A percentile compares a stretch with the other conserved stretches of the same genome.
Evolutionary conservation across 2,797 vertebrate genomes (phyloP).

Genomic region (Halcyon smyrnensis): DNA sequence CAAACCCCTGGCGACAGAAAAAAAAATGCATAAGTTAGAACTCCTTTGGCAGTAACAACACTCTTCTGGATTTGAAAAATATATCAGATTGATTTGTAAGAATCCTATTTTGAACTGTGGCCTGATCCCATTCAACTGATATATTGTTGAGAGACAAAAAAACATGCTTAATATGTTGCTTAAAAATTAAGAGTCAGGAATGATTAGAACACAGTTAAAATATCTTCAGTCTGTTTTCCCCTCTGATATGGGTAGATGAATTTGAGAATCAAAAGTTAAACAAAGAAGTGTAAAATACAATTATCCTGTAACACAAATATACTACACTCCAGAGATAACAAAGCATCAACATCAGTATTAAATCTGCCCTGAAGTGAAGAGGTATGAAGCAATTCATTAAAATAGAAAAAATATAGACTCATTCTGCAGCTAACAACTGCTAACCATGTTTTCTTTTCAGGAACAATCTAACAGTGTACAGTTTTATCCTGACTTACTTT

Average conservation of each 20-base stretch:
- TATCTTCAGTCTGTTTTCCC: slow-evolving; percentile 57
- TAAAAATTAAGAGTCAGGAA: slow-evolving; percentile 66
- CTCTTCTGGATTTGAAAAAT: slow-evolving; percentile 13
- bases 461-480: not conserved
- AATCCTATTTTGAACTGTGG: slow-evolving; percentile 17
- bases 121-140: not conserved
- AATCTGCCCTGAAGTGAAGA: slow-evolving; percentile 58
- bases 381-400: slow-evolving; percentile 66
- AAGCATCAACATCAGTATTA: slow-evolving; percentile 58
- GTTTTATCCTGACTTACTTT: not conserved
- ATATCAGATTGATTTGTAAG: slow-evolving; percentile 46
- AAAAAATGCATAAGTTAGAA: not conserved
- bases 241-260: slow-evolving; percentile 40
- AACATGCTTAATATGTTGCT: not conserved
- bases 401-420: not conserved
- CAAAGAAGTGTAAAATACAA: slow-evolving; percentile 61
- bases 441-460: not conserved
- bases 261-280: slow-evolving; percentile 61
- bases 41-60: not conserved
- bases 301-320: slow-evolving; percentile 63
- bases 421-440: slow-evolving; percentile 30
- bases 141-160: not conserved
- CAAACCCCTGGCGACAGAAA: not conserved
- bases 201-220: slow-evolving; percentile 50
- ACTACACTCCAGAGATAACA: slow-evolving; percentile 63